Conservation (phyloP, 2,113 vertebrate genomes). For the Aplodontia rufa region DNA sequence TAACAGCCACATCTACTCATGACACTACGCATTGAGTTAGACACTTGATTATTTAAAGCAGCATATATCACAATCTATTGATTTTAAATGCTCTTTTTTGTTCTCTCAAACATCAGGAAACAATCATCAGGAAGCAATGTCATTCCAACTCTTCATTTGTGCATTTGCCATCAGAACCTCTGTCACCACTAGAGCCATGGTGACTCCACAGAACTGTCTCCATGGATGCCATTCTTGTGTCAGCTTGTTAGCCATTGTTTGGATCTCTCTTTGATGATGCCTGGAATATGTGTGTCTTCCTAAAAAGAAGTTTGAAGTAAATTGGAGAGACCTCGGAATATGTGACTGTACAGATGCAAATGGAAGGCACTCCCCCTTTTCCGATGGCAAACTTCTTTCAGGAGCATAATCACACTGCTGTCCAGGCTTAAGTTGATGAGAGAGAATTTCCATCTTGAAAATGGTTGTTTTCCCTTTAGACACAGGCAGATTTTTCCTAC, state of each 20-base stretch:
- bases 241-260: neutral
- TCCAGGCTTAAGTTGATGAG: neutral
- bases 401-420: neutral
- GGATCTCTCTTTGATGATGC: neutral
- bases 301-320: neutral
- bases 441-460: neutral
- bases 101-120: neutral
- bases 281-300: neutral
- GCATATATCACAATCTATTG: neutral
- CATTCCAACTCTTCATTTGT: neutral
- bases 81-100: neutral
- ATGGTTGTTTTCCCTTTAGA: neutral
- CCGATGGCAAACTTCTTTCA: neutral
- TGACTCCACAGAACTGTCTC: neutral
- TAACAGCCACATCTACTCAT: neutral
- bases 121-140: neutral
- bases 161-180: neutral
- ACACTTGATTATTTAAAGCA: neutral
- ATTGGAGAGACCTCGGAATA: neutral
- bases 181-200: neutral
- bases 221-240: neutral
- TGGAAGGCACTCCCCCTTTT: neutral
- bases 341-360: neutral
- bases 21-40: neutral
- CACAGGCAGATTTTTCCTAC: neutral